Base-by-base conservation (phyloP, 2,888 invertebrate genomes). In the Cancer borealis region DNA sequence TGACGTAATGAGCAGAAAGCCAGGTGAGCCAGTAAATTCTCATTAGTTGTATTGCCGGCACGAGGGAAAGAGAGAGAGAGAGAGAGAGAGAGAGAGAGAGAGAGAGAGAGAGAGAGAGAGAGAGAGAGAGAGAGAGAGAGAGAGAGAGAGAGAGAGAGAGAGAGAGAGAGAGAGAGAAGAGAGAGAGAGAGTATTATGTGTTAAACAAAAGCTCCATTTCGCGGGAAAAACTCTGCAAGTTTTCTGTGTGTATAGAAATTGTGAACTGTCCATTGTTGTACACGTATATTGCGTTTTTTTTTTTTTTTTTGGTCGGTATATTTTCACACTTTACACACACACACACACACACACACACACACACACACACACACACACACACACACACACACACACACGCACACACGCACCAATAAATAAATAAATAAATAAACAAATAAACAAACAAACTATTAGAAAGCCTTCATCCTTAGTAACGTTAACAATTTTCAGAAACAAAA, bases 61-160 rank as follows among this genome's bases (percentile, higher is more conserved):
- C 79, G 30, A 26, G 12, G 6, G 79, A 79, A 10, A 79, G 30
- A 79, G 79, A 79, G 10, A 79, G 79, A 79, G 79, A 79, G 30
- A 79, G 79, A 79, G 79, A 79, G 79, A 79, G 79, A 79, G 79
- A 79, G 79, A 79, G 79, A 79, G 79, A 79, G 79, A 79, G 79
- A 79, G 79, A 79, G 79, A 79, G 79, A 73, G 73, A 73, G 73
- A 73, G 73, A 73, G 73, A 73, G 73, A 73, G 73, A 66, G 66
- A 66, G 66, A 66, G 66, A 66, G 66, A 66, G 66, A 66, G 66
- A 66, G 66, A 66, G 66, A 66, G 66, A 12, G 66, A 79, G 79
- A 79, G 79, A 79, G 79, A 79, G 79, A 79, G 79, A 79, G 79
- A 79, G 79, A 79, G 79, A 79, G 79, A 73, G 73, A 73, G 73